phyloP scores from a whole-genome alignment of 2,113 vertebrate genomes.

The Choloepus hoffmanni region DNA sequence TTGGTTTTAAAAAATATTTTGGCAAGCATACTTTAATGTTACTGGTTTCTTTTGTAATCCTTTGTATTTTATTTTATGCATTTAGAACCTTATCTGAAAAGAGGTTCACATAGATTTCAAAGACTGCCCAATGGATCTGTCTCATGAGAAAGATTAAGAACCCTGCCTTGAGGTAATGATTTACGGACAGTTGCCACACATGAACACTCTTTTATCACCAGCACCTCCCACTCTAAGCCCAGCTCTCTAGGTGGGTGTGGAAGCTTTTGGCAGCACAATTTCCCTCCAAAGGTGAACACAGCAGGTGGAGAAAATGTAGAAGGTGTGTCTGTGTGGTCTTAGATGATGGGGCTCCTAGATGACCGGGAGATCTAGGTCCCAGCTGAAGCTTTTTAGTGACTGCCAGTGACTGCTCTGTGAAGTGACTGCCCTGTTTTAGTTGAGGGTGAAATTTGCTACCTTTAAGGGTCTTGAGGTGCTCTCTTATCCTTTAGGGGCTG shows the following conservation, averaged over 20 bases:
- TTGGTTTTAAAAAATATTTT: conserved; percentile 19
- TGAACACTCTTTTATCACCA: background rate
- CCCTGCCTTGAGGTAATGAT: background rate
- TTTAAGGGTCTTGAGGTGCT: background rate
- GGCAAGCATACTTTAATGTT: background rate
- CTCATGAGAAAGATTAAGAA: background rate
- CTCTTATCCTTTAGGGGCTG: background rate
- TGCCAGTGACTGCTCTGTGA: too few relatives aligned
- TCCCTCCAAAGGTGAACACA: background rate
- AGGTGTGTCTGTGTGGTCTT: too few relatives aligned
- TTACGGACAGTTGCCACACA: background rate
- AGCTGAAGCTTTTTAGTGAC: background rate
- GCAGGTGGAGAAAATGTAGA: background rate
- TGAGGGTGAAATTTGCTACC: background rate
- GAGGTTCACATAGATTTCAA: background rate
- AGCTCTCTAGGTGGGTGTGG: background rate
- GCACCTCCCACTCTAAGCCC: background rate
- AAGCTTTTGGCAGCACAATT: background rate
- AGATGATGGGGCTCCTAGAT: background rate
- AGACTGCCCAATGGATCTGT: background rate
- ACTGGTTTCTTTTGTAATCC: background rate
- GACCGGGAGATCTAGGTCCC: background rate
- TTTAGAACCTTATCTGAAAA: background rate
- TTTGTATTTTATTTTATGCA: background rate
- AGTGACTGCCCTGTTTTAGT: background rate